These are phyloP conservation scores for Lucifuga dentata DNA, from an alignment of 2,113 vertebrate genomes.

Conservation along the genomic window DNA sequence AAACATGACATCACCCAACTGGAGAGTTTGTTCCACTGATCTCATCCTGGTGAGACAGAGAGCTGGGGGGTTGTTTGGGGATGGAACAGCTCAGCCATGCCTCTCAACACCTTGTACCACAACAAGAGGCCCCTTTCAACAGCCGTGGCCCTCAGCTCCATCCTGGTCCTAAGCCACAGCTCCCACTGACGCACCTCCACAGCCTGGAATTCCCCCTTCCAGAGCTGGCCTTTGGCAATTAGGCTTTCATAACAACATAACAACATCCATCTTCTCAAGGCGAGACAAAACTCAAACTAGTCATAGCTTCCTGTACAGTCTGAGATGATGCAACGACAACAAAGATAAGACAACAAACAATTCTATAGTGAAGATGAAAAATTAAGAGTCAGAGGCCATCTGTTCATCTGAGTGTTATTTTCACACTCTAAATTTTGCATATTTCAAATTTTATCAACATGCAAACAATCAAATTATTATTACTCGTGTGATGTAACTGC, in stretches of 20 bases:
- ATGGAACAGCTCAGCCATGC: conserved; percentile 42
- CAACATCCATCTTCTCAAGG: conserved; percentile 41
- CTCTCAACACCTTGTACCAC: conserved; percentile 69
- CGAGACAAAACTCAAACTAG: background rate
- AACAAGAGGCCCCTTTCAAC: conserved; percentile 71
- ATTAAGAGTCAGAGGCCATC: background rate
- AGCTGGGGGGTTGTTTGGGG: conserved; percentile 24
- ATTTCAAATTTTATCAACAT: background rate
- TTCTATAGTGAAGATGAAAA: too few species aligned
- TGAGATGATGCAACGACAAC: conserved; percentile 5
- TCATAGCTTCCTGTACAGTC: conserved; percentile 1
- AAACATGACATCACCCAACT: conserved; percentile 67
- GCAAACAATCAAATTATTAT: conserved; percentile 4
- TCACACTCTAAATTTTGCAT: background rate
- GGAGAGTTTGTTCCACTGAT: conserved; percentile 64
- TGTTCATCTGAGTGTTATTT: conserved; percentile 18
- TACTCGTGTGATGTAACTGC: background rate
- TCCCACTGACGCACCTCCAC: conserved; percentile 44
- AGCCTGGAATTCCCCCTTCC: conserved; percentile 60
- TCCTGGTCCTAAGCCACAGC: conserved; percentile 22
- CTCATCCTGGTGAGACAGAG: conserved; percentile 59
- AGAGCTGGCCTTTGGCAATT: conserved; percentile 34
- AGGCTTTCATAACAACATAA: conserved; percentile 38
- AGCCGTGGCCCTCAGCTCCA: conserved; percentile 35
- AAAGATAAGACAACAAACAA: background rate